Evolutionary conservation across 2,888 invertebrate species (phyloP), one percentile per base, ranked within the genome.

Genomic region (Netelia melanura): DNA sequence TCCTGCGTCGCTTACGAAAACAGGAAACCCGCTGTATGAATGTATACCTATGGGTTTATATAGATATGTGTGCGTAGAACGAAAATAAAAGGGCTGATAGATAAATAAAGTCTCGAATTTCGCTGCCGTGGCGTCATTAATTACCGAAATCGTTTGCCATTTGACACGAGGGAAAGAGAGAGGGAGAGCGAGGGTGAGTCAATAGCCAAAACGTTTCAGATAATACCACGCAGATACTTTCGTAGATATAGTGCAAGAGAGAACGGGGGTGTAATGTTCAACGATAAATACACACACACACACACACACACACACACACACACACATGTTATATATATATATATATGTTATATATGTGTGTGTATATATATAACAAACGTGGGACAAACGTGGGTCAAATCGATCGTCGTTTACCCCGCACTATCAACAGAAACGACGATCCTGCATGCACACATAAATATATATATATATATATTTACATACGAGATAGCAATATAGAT

Each of bases 171-270:
- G 11, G 71, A 14, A 38, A 58, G 67, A 67, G 43, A 11, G 77
- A 56, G 58, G 5, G 30, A 30, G 30, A 30, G 5, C 3, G 30
- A 30, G 30, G 30, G 30, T 30, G 30, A 30, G 30, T 48, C 62
- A 74, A 76, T 75, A 30, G 61, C 23, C 23, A 56, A 77, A 71
- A 61, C 64, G 70, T 58, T 82, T 74, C 56, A 81, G 80, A 84
- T 83, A 84, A 80, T 81, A 75, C 65, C 72, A 58, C 68, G 56
- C 30, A 79, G 62, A 86, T 81, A 81, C 75, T 82, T 76, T 62
- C 68, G 81, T 43, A 64, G 76, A 81, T 70, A 71, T 83, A 80
- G 72, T 68, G 14, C 30, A 62, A 21, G 38, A 17, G 21, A 25
- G 14, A 77, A 64, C 58, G 64, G 14, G 30, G 23, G 38, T 72